Evolutionary conservation across 2,797 vertebrate genomes (phyloP).

Genomic region (Coranthus polyacanthus): DNA sequence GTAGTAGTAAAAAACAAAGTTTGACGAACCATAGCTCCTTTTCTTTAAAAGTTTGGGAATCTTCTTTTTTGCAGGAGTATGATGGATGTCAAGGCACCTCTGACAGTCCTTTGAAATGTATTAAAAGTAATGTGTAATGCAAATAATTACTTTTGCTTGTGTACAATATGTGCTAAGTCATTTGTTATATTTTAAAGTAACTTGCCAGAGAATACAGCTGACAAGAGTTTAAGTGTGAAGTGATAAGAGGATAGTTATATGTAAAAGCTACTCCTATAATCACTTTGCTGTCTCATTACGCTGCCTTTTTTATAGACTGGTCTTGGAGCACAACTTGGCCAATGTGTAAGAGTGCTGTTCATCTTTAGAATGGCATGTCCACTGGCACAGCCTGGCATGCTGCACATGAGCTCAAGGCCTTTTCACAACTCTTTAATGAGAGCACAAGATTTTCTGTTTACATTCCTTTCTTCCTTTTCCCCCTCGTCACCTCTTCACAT

Average conservation of each 20-base stretch:
- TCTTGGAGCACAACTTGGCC: constrained; percentile 32
- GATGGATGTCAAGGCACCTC: too few species aligned
- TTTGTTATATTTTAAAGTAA: too few species aligned
- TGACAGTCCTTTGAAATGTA: too few species aligned
- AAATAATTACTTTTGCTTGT: too few species aligned
- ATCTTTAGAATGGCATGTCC: constrained; percentile 63
- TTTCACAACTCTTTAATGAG: constrained; percentile 80
- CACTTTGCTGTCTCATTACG: constrained; percentile 14
- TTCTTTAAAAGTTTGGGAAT: too few species aligned
- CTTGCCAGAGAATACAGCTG: not conserved
- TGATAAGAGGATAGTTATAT: constrained; percentile 4
- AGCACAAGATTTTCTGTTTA: constrained; percentile 77
- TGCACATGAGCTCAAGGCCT: constrained; percentile 69
- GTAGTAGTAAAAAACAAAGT: too few species aligned
- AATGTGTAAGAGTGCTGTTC: constrained; percentile 33
- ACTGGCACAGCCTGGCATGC: constrained; percentile 69
- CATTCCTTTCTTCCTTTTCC: constrained; percentile 49
- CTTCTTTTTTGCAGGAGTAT: too few species aligned
- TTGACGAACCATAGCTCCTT: too few species aligned
- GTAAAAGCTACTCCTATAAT: constrained; percentile 27
- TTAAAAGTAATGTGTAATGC: too few species aligned
- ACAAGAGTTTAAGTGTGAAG: constrained; percentile 11
- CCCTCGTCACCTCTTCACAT: constrained; percentile 10
- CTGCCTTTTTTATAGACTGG: constrained; percentile 8
- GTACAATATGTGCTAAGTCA: too few species aligned